These are phyloP conservation scores for Laupala kohalensis DNA, from an alignment of 1,140 invertebrate species.

Conservation along the genomic window DNA sequence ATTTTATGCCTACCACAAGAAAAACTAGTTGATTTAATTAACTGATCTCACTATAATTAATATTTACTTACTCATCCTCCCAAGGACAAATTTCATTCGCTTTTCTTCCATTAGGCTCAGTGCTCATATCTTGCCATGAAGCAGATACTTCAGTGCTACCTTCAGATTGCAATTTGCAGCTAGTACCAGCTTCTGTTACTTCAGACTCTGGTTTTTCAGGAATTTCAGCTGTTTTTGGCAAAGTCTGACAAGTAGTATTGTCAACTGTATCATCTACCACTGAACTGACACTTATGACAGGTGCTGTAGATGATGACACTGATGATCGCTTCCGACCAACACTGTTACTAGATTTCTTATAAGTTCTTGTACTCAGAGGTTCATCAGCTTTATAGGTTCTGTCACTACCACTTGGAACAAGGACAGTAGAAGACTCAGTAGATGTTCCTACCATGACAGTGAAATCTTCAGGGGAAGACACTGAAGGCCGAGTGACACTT, in stretches of 20 bases:
- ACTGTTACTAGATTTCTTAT: conserved; percentile 1
- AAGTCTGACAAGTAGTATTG: conserved; percentile 1
- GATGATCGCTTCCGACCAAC: conserved; percentile 18
- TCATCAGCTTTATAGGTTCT: not conserved
- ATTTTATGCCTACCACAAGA: no score
- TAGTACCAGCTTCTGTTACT: conserved; percentile 1
- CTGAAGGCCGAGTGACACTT: conserved; percentile 24
- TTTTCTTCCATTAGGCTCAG: conserved; percentile 28
- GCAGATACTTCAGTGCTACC: not conserved
- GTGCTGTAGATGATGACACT: conserved; percentile 34
- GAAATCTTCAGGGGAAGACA: conserved; percentile 32
- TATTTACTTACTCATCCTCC: conserved; percentile 72
- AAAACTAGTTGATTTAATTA: no score
- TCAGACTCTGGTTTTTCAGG: conserved; percentile 19
- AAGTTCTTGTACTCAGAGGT: not conserved
- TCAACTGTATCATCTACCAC: conserved; percentile 39
- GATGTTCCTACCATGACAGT: conserved; percentile 19
- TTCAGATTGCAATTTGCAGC: conserved; percentile 1
- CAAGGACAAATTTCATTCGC: conserved; percentile 70
- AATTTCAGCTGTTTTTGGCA: not conserved
- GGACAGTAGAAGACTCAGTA: not conserved
- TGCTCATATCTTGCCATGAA: not conserved
- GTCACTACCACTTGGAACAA: not conserved
- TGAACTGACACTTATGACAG: conserved; percentile 57
- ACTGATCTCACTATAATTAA: not conserved